These are phyloP conservation scores for Micromussa lordhowensis DNA, from an alignment of 92 coral and sea anemone genomes.

Conservation along the genomic window DNA sequence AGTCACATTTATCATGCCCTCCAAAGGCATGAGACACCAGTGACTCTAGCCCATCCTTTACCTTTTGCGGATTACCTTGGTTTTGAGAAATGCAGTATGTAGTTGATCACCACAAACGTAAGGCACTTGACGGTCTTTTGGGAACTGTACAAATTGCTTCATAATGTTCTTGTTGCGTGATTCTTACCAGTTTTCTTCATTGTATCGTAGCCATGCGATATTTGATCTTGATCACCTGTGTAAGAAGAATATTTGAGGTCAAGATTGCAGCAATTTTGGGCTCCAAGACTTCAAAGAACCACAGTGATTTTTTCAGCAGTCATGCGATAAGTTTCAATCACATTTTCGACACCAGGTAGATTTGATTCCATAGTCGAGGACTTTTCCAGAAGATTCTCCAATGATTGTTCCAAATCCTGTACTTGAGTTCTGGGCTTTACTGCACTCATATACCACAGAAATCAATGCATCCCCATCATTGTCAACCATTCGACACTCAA, in stretches of 20 bases:
- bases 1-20: conserved; percentile 21
- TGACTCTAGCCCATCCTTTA: conserved; percentile 16
- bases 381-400: conserved; percentile 22
- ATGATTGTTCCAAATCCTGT: conserved; percentile 35
- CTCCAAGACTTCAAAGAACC: conserved; percentile 24
- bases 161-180: conserved; percentile 51
- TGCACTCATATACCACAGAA: conserved; percentile 22
- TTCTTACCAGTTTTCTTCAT: conserved; percentile 35
- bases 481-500: background rate
- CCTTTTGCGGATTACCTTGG: conserved; percentile 37
- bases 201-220: conserved; percentile 36
- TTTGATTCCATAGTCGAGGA: background rate
- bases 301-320: conserved; percentile 45
- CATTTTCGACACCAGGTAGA: conserved; percentile 17
- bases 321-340: conserved; percentile 14
- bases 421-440: conserved; percentile 18
- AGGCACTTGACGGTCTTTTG: conserved; percentile 35
- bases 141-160: conserved; percentile 20
- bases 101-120: conserved; percentile 26
- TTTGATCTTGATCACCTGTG: conserved; percentile 61
- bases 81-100: conserved; percentile 35
- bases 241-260: background rate
- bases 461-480: background rate
- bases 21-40: conserved; percentile 59
- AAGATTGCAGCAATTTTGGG: conserved; percentile 13